Evolutionary conservation across 2,113 vertebrate genomes (phyloP).

Genomic region (Macroglossus sobrinus): DNA sequence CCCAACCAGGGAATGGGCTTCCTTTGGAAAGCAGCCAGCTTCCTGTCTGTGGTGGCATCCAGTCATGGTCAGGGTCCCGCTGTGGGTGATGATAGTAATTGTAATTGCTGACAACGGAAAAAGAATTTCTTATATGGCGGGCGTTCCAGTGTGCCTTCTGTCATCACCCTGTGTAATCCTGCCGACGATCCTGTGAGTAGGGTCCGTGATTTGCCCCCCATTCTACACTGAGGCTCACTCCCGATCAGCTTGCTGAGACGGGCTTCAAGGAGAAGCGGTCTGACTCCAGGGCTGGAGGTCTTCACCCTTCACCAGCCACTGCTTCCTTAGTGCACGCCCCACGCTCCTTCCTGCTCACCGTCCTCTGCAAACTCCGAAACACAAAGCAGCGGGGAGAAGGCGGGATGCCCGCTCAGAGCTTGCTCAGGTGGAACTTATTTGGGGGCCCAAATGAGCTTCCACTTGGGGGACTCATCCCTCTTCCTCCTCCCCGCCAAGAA

Average conservation of each 20-base stretch:
- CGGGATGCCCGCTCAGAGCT: not conserved
- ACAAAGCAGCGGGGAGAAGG: constrained; percentile 8
- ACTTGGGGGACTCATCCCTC: not conserved
- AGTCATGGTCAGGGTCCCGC: not conserved
- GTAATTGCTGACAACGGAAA: not conserved
- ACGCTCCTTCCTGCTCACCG: not conserved
- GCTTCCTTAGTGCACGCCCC: not conserved
- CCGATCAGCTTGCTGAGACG: not conserved
- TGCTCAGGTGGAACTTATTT: not conserved
- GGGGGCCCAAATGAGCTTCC: not conserved
- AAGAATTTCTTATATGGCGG: rapidly evolving
- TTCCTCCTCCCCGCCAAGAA: not conserved
- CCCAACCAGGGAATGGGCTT: not conserved
- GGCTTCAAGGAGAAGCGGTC: not conserved
- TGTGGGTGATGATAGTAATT: not conserved
- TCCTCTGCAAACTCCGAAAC: not conserved
- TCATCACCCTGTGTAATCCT: not conserved
- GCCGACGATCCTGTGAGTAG: not conserved
- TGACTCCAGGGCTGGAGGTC: not conserved
- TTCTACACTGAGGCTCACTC: not conserved
- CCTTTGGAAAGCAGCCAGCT: not conserved
- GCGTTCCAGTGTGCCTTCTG: rapidly evolving
- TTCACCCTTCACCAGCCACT: not conserved
- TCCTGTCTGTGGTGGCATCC: not conserved
- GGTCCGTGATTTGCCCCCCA: not conserved